Conservation (phyloP, 2,113 vertebrate species). For the Oreocharis arfaki region DNA sequence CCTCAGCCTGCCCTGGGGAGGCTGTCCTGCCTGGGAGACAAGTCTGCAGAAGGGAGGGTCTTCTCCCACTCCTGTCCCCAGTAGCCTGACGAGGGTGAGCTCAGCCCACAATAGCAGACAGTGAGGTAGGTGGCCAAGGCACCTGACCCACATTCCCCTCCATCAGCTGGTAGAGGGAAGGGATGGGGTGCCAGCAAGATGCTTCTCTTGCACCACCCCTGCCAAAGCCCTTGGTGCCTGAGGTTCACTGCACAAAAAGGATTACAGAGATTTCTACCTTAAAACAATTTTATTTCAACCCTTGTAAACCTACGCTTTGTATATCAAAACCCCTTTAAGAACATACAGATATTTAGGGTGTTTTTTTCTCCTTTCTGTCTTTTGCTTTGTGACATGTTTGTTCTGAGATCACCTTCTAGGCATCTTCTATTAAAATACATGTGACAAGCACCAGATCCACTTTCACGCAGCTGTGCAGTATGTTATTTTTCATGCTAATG, state of each 20-base stretch:
- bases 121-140: background rate
- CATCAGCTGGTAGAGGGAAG: background rate
- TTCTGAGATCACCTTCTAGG: slow-evolving; percentile 61
- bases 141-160: background rate
- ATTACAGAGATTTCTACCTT: background rate
- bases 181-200: background rate
- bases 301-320: background rate
- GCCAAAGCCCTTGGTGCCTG: background rate
- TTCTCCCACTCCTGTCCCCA: background rate
- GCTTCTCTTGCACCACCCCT: background rate
- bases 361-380: background rate
- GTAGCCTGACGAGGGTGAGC: background rate
- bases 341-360: background rate
- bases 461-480: slow-evolving; percentile 47
- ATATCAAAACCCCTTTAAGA: background rate
- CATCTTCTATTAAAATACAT: slow-evolving; percentile 56
- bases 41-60: background rate
- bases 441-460: slow-evolving; percentile 58
- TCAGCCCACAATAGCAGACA: background rate
- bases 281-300: slow-evolving; percentile 20
- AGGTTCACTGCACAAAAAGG: background rate
- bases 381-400: slow-evolving; percentile 46
- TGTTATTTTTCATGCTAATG: slow-evolving; percentile 55
- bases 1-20: background rate
- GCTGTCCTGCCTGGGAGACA: accelerated